These are phyloP conservation scores for Apamea epomidion DNA, from an alignment of 2,888 invertebrate genomes.

Conservation along the genomic window DNA sequence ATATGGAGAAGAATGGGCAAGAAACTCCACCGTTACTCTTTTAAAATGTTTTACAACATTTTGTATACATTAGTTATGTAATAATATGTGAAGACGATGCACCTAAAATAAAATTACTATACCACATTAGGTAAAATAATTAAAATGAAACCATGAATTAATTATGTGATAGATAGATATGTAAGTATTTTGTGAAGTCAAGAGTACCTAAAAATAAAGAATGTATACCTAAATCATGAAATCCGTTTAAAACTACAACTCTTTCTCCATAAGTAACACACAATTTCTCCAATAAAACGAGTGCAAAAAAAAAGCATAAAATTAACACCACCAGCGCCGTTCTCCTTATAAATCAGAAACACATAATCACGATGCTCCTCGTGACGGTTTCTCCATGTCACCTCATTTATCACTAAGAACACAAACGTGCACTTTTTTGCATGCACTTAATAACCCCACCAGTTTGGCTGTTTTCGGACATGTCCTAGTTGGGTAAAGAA, in stretches of 20 bases:
- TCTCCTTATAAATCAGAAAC: slow-evolving; percentile 54
- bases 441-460: slow-evolving; percentile 62
- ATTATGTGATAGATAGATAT: too few species aligned
- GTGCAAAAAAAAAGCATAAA: slow-evolving; percentile 7
- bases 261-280: too few species aligned
- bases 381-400: slow-evolving; percentile 75
- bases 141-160: too few species aligned
- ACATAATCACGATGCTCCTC: slow-evolving; percentile 67
- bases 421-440: slow-evolving; percentile 76
- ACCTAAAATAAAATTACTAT: too few species aligned
- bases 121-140: too few species aligned
- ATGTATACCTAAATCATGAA: not conserved
- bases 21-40: too few species aligned
- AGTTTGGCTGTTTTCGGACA: slow-evolving; percentile 36
- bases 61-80: too few species aligned
- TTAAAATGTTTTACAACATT: too few species aligned
- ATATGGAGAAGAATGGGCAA: too few species aligned
- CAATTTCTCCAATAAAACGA: not conserved
- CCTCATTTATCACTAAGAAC: slow-evolving; percentile 82
- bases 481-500: not conserved
- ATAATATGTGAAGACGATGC: too few species aligned
- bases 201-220: not conserved
- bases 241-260: not conserved
- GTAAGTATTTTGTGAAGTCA: not conserved
- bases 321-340: slow-evolving; percentile 2